Percentiles rank a stretch among this genome's conserved stretches.
phyloP scores from a whole-genome alignment of 2,888 invertebrate species.

The Pseudococcus jackbeardsleyi region DNA sequence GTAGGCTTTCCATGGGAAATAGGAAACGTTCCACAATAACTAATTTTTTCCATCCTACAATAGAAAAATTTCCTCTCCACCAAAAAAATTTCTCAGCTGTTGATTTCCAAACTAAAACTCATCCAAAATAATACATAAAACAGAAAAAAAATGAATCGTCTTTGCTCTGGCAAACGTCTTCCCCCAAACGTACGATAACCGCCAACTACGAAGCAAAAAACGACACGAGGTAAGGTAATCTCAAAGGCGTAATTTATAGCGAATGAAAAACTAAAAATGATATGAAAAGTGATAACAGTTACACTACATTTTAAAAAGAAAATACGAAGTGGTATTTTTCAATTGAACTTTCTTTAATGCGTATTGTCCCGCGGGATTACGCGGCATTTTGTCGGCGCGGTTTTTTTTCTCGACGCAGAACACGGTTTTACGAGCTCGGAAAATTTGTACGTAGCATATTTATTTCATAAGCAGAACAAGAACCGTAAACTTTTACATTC shows the following conservation, averaged over 20 bases:
- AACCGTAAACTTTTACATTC: constrained; percentile 54
- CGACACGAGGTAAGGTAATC: constrained; percentile 19
- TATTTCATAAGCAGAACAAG: constrained; percentile 51
- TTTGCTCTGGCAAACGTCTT: background rate
- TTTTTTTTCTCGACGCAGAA: background rate
- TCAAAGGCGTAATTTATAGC: constrained; percentile 55
- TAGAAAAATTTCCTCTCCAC: too few relatives aligned
- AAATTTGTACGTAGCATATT: constrained; percentile 47
- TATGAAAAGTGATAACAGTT: constrained; percentile 53
- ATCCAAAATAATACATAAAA: too few relatives aligned
- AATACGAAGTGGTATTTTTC: constrained; percentile 60
- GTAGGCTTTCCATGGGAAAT: too few relatives aligned
- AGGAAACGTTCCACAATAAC: too few relatives aligned
- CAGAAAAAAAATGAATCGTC: background rate
- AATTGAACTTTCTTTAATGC: constrained; percentile 60
- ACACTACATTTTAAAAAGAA: constrained; percentile 49
- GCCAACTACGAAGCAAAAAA: background rate
- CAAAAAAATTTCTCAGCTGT: too few relatives aligned
- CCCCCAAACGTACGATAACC: background rate
- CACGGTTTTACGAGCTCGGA: constrained; percentile 39
- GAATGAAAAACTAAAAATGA: constrained; percentile 53
- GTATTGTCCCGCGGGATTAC: constrained; percentile 52
- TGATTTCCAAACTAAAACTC: too few relatives aligned
- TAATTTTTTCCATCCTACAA: too few relatives aligned
- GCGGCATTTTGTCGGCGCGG: constrained; percentile 41